These are phyloP conservation scores for Labroides dimidiatus DNA, from an alignment of 2,797 vertebrate species.

Conservation along the genomic window DNA sequence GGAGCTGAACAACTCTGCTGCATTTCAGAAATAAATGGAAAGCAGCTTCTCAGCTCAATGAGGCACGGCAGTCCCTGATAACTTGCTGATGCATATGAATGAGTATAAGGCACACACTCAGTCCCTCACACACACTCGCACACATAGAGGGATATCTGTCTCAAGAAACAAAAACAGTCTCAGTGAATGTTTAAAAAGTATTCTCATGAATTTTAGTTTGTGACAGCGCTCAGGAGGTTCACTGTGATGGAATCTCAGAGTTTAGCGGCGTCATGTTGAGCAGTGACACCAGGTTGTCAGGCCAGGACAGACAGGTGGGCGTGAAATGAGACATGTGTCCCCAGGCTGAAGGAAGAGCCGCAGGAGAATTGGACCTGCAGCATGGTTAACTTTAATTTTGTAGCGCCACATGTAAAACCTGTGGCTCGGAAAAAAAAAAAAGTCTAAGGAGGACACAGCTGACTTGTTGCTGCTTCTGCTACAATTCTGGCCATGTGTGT, in stretches of 20 bases:
- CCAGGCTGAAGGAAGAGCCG: conserved; percentile 39
- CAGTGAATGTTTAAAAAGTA: conserved; percentile 54
- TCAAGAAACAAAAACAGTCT: conserved; percentile 58
- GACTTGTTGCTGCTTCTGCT: conserved; percentile 49
- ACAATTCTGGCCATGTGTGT: conserved; percentile 53
- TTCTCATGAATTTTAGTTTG: conserved; percentile 50
- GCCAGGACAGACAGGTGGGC: conserved; percentile 25
- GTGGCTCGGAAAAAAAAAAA: conserved; percentile 46
- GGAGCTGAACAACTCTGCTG: conserved; percentile 55
- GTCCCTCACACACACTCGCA: conserved; percentile 7
- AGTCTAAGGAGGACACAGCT: conserved; percentile 52
- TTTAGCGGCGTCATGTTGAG: conserved; percentile 36
- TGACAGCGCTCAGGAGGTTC: conserved; percentile 21
- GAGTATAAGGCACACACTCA: conserved; percentile 53
- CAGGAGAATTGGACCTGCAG: conserved; percentile 27
- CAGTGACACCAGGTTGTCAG: conserved; percentile 34
- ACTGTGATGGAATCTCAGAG: conserved; percentile 51
- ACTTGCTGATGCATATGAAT: conserved; percentile 79
- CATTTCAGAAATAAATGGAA: conserved; percentile 76
- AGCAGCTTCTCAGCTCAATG: conserved; percentile 75
- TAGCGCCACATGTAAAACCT: conserved; percentile 63
- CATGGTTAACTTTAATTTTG: conserved; percentile 15
- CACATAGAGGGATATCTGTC: conserved; percentile 16
- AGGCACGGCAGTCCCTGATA: conserved; percentile 78
- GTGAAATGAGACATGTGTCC: conserved; percentile 63